A percentile compares a stretch with the other conserved stretches of the same genome.
Conservation (phyloP, 1,140 invertebrate species). For the Drosophila parvula region DNA sequence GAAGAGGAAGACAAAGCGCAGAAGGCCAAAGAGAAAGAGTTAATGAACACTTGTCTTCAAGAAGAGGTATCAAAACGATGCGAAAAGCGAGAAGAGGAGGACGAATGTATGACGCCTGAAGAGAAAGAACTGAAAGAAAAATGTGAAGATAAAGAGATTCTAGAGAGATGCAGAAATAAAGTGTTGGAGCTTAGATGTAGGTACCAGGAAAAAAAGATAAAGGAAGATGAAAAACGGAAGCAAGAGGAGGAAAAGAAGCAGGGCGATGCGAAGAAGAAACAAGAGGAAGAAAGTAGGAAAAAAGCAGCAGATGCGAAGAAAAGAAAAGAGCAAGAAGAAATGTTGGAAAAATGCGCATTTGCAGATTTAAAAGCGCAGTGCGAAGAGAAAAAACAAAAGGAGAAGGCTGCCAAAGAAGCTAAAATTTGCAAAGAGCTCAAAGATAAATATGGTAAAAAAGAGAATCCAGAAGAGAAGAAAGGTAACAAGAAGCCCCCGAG, state of each 20-base stretch:
- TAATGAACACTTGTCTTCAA: background rate
- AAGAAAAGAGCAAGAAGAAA: background rate
- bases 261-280: background rate
- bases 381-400: background rate
- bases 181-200: background rate
- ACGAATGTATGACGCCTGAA: background rate
- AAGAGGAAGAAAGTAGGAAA: no score
- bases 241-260: background rate
- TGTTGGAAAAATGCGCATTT: background rate
- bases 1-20: background rate
- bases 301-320: background rate
- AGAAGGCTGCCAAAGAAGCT: background rate
- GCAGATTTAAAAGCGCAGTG: background rate
- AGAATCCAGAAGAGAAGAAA: background rate
- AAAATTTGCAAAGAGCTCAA: background rate
- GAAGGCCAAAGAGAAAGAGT: background rate
- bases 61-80: background rate
- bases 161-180: background rate
- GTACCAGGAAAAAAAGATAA: background rate
- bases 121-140: background rate
- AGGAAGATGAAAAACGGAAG: background rate
- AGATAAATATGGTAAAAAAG: background rate
- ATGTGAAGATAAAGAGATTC: background rate
- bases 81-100: background rate
- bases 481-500: background rate